Evolutionary conservation across 2,113 vertebrate genomes (phyloP), one percentile per base, ranked within the genome.

Genomic region (Dasyprocta punctata): DNA sequence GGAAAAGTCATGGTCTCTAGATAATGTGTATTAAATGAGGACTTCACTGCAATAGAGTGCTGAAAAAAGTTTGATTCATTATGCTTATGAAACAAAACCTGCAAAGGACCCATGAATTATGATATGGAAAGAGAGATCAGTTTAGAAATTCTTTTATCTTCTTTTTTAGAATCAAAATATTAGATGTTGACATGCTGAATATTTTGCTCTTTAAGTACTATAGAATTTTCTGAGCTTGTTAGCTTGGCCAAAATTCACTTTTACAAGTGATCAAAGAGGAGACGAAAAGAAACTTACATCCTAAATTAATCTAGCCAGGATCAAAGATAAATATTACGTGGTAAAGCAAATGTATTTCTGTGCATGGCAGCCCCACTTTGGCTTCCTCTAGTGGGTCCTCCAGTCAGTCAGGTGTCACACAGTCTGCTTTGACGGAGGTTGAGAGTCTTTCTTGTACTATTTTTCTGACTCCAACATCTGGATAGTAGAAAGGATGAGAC

Each of bases 1-100:
- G 83, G 75, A 95, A 92, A 96, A 86, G 92, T 41, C 61, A 4
- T 41, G 60, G 61, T 69, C 81, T 93, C 92, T 28, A 94, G 89
- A 87, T 86, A 92, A 89, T 63, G 58, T 33, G 92, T 77, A 82
- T 75, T 80, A 83, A 28, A 52, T 73, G 83, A 97, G 30, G 67
- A 47, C 44, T 80, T 84, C 41, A 11, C 16, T 83, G 36, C 30
- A 44, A 19, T 13, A 20, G 4, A 61, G 63, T 3, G 30, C 8
- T 0, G 11, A 80, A 54, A 14, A 44, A 49, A 12, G 52, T 83
- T 63, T 60, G 61, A 86, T 93, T 90, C 93, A 63, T 92, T 87
- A 58, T 0, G 2, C 58, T 90, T 71, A 82, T 88, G 77, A 90
- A 95, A 78, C 24, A 67, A 90, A 19, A 82, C 14, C 65, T 44